Conservation (phyloP, 2,113 vertebrate genomes). For the Ibidorhyncha struthersii region DNA sequence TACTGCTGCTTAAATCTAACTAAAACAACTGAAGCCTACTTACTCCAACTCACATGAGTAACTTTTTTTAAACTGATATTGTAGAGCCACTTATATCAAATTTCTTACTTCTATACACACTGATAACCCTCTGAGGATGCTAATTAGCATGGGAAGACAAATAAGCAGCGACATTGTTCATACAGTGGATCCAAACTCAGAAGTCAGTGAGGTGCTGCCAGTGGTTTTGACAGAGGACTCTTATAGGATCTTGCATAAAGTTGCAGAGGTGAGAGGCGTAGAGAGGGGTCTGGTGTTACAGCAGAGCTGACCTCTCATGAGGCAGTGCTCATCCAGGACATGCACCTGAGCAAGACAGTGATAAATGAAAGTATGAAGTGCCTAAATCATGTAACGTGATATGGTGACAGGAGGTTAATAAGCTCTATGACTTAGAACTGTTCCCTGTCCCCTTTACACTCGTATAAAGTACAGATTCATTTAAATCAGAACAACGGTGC, state of each 20-base stretch:
- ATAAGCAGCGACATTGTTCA: background rate
- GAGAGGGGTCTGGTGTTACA: background rate
- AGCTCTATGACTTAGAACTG: background rate
- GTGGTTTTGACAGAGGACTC: background rate
- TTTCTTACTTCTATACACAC: background rate
- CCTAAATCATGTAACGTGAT: accelerated
- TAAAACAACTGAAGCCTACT: background rate
- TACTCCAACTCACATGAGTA: background rate
- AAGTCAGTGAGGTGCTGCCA: background rate
- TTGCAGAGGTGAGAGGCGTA: background rate
- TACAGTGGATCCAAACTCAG: background rate
- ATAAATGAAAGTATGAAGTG: too few relatives aligned
- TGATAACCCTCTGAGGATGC: background rate
- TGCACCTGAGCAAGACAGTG: background rate
- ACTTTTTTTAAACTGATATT: background rate
- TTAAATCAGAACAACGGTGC: accelerated
- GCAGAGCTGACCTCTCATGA: background rate
- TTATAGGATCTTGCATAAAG: accelerated
- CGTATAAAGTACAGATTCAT: background rate
- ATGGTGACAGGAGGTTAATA: background rate
- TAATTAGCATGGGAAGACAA: background rate
- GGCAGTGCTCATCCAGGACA: accelerated
- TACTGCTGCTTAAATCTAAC: background rate
- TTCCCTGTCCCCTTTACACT: background rate
- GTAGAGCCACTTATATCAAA: background rate